A percentile compares a stretch with the other conserved stretches of the same genome.
These are phyloP conservation scores for Nipponia nippon DNA, from an alignment of 2,113 vertebrate species.

Conservation along the genomic window DNA sequence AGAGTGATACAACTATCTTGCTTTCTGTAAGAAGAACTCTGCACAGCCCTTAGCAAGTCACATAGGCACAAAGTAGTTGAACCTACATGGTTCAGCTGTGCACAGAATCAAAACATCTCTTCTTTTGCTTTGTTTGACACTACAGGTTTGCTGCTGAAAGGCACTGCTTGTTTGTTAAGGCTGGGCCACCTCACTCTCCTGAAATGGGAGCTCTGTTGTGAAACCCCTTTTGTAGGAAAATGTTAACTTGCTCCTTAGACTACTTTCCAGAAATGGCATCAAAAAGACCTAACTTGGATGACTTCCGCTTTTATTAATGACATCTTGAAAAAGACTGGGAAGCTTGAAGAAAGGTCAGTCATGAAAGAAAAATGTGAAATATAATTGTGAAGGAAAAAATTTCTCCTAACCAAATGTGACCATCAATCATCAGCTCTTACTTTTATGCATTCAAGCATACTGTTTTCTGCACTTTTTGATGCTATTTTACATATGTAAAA, in stretches of 20 bases:
- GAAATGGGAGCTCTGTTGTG: not conserved
- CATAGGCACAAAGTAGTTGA: not conserved
- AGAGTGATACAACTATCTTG: not conserved
- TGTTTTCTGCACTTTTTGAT: not conserved
- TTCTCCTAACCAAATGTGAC: not conserved
- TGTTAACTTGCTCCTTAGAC: not conserved
- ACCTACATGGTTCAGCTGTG: not conserved
- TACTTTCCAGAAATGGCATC: not conserved
- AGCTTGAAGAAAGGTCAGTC: slow-evolving; percentile 12
- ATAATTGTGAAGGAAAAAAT: not conserved
- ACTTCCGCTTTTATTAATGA: not conserved
- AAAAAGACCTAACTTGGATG: not conserved
- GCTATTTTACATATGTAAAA: not conserved
- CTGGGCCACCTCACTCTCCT: not conserved
- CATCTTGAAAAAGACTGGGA: not conserved
- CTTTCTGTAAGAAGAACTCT: not conserved
- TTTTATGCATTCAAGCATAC: not conserved
- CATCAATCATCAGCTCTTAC: not conserved
- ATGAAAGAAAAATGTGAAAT: slow-evolving; percentile 2
- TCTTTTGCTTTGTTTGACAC: not conserved
- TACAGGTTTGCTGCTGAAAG: not conserved
- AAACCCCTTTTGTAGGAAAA: not conserved
- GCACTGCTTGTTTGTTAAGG: not conserved
- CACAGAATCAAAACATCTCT: not conserved
- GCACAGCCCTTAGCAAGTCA: not conserved